Evolutionary conservation across 2,113 vertebrate species (phyloP).

Genomic region (Nothoprocta perdicaria): DNA sequence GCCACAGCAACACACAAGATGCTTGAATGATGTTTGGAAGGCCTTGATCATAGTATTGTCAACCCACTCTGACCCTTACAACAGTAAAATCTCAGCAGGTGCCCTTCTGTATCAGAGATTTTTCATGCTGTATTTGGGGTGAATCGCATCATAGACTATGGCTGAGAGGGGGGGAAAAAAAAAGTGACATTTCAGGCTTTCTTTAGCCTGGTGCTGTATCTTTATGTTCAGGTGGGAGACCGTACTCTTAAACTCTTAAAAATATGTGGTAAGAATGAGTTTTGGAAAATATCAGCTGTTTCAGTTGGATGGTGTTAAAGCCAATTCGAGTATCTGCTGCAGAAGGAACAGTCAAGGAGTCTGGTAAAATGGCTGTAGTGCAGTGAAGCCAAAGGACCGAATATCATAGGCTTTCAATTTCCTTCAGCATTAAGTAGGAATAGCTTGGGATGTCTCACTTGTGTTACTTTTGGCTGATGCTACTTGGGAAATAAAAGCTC

Average conservation of each 20-base stretch:
- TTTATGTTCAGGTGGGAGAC: background rate
- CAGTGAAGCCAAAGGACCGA: background rate
- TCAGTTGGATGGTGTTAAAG: background rate
- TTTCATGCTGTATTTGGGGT: background rate
- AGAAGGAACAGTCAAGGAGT: background rate
- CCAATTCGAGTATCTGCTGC: background rate
- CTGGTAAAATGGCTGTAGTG: background rate
- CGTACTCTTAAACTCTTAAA: background rate
- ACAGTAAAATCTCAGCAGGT: background rate
- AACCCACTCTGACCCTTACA: background rate
- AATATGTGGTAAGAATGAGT: background rate
- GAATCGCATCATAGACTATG: background rate
- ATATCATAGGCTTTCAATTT: background rate
- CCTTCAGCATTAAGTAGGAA: background rate
- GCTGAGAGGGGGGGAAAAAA: background rate
- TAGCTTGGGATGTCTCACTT: background rate
- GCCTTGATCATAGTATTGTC: background rate
- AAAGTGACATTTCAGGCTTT: background rate
- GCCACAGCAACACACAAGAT: background rate
- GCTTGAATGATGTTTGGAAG: background rate
- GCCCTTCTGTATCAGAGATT: background rate
- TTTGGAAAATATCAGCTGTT: background rate
- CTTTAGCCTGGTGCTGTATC: background rate
- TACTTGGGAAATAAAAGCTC: background rate
- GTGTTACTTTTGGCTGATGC: background rate